Base-by-base conservation (phyloP, 1,140 invertebrate genomes). In the Hylaeus anthracinus region DNA sequence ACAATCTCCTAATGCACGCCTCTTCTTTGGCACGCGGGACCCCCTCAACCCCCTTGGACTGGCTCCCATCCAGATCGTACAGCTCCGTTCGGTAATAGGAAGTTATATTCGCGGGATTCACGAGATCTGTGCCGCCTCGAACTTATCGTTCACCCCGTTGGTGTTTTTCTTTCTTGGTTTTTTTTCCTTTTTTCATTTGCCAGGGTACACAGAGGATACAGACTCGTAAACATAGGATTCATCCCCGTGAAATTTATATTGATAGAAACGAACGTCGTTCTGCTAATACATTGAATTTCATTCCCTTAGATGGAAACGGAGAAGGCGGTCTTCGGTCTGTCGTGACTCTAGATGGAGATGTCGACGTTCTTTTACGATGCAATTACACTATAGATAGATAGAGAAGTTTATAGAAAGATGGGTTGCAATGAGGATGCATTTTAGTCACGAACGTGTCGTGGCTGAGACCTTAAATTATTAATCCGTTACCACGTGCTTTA, bases 1-100 rank as follows among this genome's bases (percentile, higher is more conserved):
- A 91, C 91, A 92, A 93, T 93, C 91, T 92, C 90, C 90, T 92
- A 92, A 93, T 93, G 92, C 91, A 90, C 88, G 79, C 74, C 84
- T 88, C 90, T 90, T 89, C 89, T 91, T 91, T 91, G 88, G 88
- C 71, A 84, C 83, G 75, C 82, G 82, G 76, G 78, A 82, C 67
- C 69, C 56, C 70, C 48, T 45, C 58, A 15, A 56, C 55, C 60
- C 55, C 83, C 73, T 80, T 70, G 26, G 12, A 55, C 41, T 61
- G 48, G 60, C 58, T 14, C 61, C 73, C 72, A 71, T 63, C 72
- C 63, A 73, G 84, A 58, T 74, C 83, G 69, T 26, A 60, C 72
- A 73, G 10, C n/a, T 56, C 37, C 56, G 76, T 64, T 71, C 71
- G 69, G 81, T 88, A 89, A 88, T 88, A 89, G 83, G 86, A 87